Conservation (phyloP, 2,113 vertebrate genomes). For the Etheostoma spectabile region DNA sequence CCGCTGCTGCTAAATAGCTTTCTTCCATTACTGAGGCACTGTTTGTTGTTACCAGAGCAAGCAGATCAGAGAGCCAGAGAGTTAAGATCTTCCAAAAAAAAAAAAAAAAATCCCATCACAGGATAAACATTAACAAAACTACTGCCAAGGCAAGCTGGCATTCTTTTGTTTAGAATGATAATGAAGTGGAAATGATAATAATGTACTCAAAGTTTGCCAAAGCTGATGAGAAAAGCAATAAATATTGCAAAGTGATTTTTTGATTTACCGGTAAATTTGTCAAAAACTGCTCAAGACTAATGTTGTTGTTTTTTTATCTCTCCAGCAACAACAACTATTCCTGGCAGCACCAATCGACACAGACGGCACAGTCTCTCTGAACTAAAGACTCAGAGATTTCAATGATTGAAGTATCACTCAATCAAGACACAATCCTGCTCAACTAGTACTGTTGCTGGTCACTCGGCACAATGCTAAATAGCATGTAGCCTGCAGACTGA, state of each 20-base stretch:
- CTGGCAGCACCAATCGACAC: not conserved
- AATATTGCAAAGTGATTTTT: not conserved
- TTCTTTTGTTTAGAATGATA: not conserved
- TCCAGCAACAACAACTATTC: not conserved
- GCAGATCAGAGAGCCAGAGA: not conserved
- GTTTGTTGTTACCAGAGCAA: slow-evolving; percentile 6
- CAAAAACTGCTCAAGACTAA: not conserved
- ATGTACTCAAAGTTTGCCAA: not conserved
- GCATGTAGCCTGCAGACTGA: not conserved
- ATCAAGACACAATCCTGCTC: slow-evolving; percentile 5
- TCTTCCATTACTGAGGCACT: slow-evolving; percentile 3
- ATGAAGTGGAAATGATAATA: not conserved
- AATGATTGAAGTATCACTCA: not conserved
- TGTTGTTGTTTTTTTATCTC: not conserved
- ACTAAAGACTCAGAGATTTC: too few species aligned
- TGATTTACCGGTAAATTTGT: not conserved
- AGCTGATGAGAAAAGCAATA: not conserved
- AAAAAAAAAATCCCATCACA: not conserved
- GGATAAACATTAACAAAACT: not conserved
- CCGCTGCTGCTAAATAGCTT: slow-evolving; percentile 3
- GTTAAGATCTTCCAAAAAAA: slow-evolving; percentile 8
- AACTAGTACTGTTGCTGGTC: not conserved
- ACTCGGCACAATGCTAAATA: not conserved
- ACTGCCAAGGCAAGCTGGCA: not conserved
- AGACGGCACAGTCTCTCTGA: not conserved